phyloP scores from a whole-genome alignment of 2,888 invertebrate genomes.

The Synanthedon andrenaeformis region DNA sequence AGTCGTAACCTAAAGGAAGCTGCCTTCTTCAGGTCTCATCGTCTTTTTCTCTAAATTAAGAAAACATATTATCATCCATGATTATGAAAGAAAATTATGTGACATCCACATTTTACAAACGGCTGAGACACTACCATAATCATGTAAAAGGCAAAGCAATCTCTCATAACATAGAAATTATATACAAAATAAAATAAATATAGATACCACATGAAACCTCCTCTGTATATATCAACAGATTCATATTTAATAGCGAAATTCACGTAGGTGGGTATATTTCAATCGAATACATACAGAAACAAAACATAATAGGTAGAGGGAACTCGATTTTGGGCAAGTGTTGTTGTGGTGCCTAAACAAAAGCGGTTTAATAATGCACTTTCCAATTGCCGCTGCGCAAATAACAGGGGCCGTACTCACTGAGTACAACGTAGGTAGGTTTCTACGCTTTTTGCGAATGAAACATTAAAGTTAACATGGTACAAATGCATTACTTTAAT shows the following conservation, averaged over 20 bases:
- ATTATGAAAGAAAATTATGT: no score
- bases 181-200: no score
- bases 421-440: conserved; percentile 25
- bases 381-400: conserved; percentile 68
- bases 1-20: no score
- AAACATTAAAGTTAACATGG: not conserved
- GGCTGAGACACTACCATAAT: no score
- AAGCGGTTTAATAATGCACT: conserved; percentile 69
- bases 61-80: no score
- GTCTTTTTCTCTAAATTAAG: no score
- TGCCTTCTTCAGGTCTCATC: no score
- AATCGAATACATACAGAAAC: conserved; percentile 7
- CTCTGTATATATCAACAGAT: no score
- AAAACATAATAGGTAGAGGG: conserved; percentile 11
- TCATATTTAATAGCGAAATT: conserved; percentile 7
- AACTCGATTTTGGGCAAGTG: conserved; percentile 40
- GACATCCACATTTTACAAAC: no score
- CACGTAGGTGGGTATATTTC: not conserved
- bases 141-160: no score
- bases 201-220: no score
- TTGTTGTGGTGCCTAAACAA: conserved; percentile 59
- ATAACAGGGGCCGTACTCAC: conserved; percentile 39
- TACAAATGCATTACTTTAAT: not conserved
- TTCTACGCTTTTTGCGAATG: conserved; percentile 13
- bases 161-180: no score